Conservation (phyloP, 2,113 vertebrate genomes). For the Globicephala melas region DNA sequence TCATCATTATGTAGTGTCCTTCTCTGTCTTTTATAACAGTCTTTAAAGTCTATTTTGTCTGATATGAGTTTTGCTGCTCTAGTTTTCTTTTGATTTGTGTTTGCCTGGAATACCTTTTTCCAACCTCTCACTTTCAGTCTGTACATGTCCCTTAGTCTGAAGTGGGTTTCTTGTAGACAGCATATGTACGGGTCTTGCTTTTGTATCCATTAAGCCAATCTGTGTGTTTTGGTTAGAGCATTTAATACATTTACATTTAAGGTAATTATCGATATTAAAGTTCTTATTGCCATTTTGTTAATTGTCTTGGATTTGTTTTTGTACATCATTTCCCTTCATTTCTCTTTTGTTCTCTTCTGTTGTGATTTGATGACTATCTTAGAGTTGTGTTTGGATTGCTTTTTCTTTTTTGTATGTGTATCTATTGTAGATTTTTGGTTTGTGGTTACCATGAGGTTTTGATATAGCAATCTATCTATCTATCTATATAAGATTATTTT, state of each 20-base stretch:
- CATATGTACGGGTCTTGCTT: too few species aligned
- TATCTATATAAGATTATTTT: neutral
- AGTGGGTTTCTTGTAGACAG: neutral
- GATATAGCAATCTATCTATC: neutral
- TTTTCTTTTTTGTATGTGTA: neutral
- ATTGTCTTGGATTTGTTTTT: neutral
- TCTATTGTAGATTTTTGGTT: neutral
- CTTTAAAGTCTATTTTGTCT: neutral
- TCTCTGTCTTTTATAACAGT: neutral
- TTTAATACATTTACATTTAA: too few species aligned
- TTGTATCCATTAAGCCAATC: too few species aligned
- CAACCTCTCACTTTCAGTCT: neutral
- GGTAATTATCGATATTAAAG: neutral
- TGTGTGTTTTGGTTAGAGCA: too few species aligned
- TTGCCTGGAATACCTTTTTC: neutral
- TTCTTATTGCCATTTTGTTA: neutral
- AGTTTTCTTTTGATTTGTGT: neutral
- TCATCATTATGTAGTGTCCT: neutral
- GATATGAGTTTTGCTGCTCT: neutral
- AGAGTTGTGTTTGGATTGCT: neutral
- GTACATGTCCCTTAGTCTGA: neutral
- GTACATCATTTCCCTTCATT: neutral
- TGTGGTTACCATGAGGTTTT: neutral
- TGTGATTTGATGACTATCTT: neutral
- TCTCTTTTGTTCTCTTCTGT: neutral